A percentile compares a stretch with the other conserved stretches of the same genome.
Conservation (phyloP, 2,113 vertebrate species). For the Peromyscus californicus region DNA sequence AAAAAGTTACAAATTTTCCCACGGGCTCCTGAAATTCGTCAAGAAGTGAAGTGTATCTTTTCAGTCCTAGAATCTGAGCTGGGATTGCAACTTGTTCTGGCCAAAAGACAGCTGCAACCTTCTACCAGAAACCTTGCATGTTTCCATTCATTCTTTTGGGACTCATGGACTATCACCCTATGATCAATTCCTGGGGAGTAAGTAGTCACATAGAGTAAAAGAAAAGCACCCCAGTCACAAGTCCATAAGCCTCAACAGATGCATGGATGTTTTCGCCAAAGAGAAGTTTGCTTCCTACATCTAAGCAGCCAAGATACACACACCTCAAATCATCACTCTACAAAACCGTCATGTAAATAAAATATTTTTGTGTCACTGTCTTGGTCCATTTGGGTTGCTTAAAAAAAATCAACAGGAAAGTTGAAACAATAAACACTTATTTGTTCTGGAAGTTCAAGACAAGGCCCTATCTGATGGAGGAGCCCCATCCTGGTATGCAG, state of each 20-base stretch:
- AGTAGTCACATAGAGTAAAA: not conserved
- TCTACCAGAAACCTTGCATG: not conserved
- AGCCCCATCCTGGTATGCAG: not conserved
- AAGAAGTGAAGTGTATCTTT: slow-evolving; percentile 50
- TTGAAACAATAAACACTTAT: not conserved
- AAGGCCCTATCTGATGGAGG: not conserved
- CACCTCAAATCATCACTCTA: slow-evolving; percentile 31
- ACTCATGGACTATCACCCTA: not conserved
- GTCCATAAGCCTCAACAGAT: not conserved
- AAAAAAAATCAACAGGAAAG: not conserved
- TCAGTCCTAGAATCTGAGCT: slow-evolving; percentile 3
- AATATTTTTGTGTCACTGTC: slow-evolving; percentile 15
- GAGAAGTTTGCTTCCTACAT: not conserved
- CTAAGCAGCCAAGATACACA: not conserved
- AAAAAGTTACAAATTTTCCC: slow-evolving; percentile 27
- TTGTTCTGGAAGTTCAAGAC: not conserved
- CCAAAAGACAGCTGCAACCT: not conserved
- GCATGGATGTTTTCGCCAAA: slow-evolving; percentile 22
- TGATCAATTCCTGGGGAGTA: slow-evolving; percentile 36
- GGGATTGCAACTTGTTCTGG: not conserved
- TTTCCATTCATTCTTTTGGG: not conserved
- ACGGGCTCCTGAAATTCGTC: slow-evolving; percentile 23
- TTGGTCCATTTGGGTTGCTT: not conserved
- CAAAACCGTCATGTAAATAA: slow-evolving; percentile 11
- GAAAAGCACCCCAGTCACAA: not conserved